phyloP scores from a whole-genome alignment of 2,113 vertebrate species.

The Dolichotis patagonum region DNA sequence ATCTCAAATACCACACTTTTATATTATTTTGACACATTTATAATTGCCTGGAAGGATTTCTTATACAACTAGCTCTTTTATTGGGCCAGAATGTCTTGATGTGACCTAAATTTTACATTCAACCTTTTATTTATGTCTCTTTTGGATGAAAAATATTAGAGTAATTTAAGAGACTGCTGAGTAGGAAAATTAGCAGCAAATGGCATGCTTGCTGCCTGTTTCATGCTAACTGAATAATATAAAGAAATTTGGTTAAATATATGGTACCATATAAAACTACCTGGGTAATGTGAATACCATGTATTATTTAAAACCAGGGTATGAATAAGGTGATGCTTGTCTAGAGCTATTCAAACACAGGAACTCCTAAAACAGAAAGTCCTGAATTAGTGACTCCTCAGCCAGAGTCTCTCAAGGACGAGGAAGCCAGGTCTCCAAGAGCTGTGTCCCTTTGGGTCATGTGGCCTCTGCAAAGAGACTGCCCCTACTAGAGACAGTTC shows the following conservation, averaged over 20 bases:
- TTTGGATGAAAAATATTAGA: neutral
- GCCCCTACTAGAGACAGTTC: neutral
- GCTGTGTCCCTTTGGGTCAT: neutral
- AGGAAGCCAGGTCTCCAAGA: neutral
- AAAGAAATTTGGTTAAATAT: neutral
- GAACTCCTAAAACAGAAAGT: neutral
- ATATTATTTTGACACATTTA: neutral
- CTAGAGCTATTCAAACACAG: neutral
- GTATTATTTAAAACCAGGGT: neutral
- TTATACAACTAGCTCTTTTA: neutral
- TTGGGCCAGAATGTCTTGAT: neutral
- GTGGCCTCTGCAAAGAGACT: neutral
- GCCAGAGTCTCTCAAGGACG: neutral
- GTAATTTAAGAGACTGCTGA: conserved; percentile 50
- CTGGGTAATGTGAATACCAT: neutral
- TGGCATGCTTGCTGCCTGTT: neutral
- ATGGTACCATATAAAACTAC: conserved; percentile 53
- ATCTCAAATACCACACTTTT: neutral
- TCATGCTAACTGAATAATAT: conserved; percentile 28
- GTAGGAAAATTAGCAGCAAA: conserved; percentile 10
- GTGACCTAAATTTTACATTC: conserved; percentile 43
- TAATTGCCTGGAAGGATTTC: neutral
- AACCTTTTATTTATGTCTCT: conserved; percentile 52
- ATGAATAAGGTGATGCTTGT: rapidly evolving
- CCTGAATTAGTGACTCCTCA: neutral